A percentile compares a stretch with the other conserved stretches of the same genome.
phyloP scores from a whole-genome alignment of 2,888 invertebrate species.

The Schizaphis graminum region DNA sequence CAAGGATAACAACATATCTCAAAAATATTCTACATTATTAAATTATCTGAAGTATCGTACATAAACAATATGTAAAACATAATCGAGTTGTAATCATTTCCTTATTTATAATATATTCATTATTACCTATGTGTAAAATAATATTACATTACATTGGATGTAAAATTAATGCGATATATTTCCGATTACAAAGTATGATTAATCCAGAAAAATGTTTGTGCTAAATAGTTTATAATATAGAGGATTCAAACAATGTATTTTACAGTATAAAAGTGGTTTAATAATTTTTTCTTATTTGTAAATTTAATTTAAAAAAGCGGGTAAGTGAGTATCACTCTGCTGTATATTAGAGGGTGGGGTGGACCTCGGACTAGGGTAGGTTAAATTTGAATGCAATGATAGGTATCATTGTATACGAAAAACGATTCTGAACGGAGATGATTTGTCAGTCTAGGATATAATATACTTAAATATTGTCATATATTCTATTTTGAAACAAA shows the following conservation, averaged over 20 bases:
- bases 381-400: too few relatives aligned
- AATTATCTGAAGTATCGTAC: background rate
- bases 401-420: too few relatives aligned
- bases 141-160: background rate
- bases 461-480: too few relatives aligned
- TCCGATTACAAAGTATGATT: background rate
- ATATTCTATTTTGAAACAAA: too few relatives aligned
- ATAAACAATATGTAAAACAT: background rate
- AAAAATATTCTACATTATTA: background rate
- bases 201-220: background rate
- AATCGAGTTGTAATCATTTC: background rate
- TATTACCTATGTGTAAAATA: background rate
- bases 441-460: too few relatives aligned
- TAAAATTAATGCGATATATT: background rate
- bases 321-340: too few relatives aligned
- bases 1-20: slow-evolving; percentile 34
- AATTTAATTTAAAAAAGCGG: background rate
- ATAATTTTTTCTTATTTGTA: background rate
- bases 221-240: background rate
- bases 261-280: background rate
- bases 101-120: background rate
- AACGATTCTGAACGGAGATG: too few relatives aligned
- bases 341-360: too few relatives aligned
- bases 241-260: background rate
- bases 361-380: too few relatives aligned